These are phyloP conservation scores for Chionomys nivalis DNA, from an alignment of 2,113 vertebrate species.

Conservation along the genomic window DNA sequence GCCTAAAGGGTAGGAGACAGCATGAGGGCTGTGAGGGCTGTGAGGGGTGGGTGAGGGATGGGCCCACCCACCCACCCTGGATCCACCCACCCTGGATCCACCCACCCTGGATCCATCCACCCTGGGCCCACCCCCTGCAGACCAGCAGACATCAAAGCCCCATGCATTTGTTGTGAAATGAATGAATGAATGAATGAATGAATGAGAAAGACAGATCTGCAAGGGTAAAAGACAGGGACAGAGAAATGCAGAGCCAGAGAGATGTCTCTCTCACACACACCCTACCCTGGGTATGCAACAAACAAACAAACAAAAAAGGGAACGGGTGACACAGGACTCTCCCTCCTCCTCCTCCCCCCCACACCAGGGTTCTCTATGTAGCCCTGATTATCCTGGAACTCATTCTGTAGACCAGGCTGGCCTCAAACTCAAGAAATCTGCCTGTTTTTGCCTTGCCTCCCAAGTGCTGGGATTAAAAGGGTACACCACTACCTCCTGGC, in stretches of 20 bases:
- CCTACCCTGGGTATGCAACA: neutral
- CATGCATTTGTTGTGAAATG: neutral
- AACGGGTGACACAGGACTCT: neutral
- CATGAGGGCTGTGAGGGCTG: neutral
- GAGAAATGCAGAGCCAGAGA: neutral
- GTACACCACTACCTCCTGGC: too few relatives aligned
- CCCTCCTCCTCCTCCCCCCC: too few relatives aligned
- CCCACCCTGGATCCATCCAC: too few relatives aligned
- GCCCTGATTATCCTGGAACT: neutral
- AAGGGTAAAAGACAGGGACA: neutral
- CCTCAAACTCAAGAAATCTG: neutral
- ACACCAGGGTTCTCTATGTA: neutral
- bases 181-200: neutral
- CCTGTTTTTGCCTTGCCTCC: neutral
- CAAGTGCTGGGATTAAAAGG: neutral
- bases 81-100: too few relatives aligned
- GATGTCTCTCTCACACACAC: neutral
- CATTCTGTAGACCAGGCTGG: neutral
- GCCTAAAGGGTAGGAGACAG: neutral
- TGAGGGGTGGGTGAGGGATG: too few relatives aligned
- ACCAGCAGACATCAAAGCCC: neutral
- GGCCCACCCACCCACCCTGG: too few relatives aligned
- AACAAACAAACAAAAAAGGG: neutral
- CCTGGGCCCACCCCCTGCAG: neutral
- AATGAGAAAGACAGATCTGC: neutral